Conservation (phyloP, 2,888 invertebrate genomes). For the Lepidochitona cinerea region DNA sequence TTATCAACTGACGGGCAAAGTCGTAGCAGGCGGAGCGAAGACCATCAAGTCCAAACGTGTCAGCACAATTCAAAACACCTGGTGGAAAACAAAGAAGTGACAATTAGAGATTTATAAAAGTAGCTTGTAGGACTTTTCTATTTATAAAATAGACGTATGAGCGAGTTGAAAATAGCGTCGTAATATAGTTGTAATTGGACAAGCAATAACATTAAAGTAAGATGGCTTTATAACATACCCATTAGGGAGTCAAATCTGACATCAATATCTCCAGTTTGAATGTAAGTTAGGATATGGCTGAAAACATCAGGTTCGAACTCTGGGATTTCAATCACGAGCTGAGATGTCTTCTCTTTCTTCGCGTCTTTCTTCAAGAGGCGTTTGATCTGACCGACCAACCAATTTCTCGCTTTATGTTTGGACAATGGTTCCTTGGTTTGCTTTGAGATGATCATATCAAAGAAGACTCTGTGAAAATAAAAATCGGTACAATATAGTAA, state of each 20-base stretch:
- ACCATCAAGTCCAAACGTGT: not conserved
- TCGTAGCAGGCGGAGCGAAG: not conserved
- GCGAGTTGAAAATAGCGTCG: too few relatives aligned
- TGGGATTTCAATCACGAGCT: not conserved
- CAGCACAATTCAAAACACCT: not conserved
- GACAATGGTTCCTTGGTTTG: not conserved
- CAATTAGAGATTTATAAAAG: too few relatives aligned
- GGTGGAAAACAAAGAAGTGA: not conserved
- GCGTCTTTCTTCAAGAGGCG: not conserved
- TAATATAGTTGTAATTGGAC: too few relatives aligned
- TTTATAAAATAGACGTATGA: too few relatives aligned
- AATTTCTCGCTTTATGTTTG: not conserved
- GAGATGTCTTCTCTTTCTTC: not conserved
- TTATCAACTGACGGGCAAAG: not conserved
- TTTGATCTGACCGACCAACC: not conserved
- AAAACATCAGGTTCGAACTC: not conserved
- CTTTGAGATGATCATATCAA: not conserved
- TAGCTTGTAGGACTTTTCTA: too few relatives aligned
- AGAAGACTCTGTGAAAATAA: not conserved
- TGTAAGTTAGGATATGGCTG: not conserved
- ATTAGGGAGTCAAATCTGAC: not conserved
- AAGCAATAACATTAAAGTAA: too few relatives aligned
- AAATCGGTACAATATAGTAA: not conserved
- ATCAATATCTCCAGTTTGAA: not conserved
- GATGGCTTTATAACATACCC: too few relatives aligned